Conservation (phyloP, 2,888 invertebrate species). For the Stegophylla sp. region DNA sequence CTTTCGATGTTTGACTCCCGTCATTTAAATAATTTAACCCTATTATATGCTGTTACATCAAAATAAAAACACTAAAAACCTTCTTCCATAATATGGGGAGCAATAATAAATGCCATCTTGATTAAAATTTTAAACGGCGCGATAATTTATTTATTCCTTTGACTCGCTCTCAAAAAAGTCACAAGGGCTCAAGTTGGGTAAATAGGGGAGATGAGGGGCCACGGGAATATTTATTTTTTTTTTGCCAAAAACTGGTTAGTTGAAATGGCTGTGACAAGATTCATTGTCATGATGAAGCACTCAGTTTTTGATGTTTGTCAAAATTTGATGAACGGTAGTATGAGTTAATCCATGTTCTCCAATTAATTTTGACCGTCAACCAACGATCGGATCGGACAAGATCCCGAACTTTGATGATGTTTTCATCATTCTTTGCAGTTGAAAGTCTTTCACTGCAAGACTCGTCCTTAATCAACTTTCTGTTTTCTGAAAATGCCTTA, state of each 20-base stretch:
- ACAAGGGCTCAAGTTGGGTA: conserved; percentile 58
- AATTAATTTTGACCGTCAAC: conserved; percentile 37
- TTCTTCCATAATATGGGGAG: background rate
- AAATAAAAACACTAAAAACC: conserved; percentile 36
- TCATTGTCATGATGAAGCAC: conserved; percentile 60
- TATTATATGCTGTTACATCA: conserved; percentile 18
- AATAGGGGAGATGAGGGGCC: conserved; percentile 57
- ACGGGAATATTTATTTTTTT: conserved; percentile 36
- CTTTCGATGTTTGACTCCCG: conserved; percentile 12
- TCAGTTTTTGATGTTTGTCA: conserved; percentile 42
- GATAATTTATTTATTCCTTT: conserved; percentile 12
- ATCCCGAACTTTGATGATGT: conserved; percentile 38
- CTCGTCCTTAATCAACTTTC: conserved; percentile 22
- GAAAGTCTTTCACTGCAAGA: conserved; percentile 32
- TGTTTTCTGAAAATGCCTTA: conserved; percentile 15
- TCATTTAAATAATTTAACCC: conserved; percentile 29
- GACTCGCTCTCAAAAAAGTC: background rate
- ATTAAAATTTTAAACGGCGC: conserved; percentile 10
- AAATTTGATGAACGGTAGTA: conserved; percentile 49
- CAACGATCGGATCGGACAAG: conserved; percentile 36
- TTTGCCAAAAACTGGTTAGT: conserved; percentile 57
- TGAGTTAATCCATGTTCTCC: conserved; percentile 16
- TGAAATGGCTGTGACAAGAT: conserved; percentile 47
- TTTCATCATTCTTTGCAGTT: conserved; percentile 21
- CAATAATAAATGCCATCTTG: background rate